A percentile compares a stretch with the other conserved stretches of the same genome.
These are phyloP conservation scores for Aspidiotus rigidus DNA, from an alignment of 2,888 invertebrate species.

Conservation along the genomic window DNA sequence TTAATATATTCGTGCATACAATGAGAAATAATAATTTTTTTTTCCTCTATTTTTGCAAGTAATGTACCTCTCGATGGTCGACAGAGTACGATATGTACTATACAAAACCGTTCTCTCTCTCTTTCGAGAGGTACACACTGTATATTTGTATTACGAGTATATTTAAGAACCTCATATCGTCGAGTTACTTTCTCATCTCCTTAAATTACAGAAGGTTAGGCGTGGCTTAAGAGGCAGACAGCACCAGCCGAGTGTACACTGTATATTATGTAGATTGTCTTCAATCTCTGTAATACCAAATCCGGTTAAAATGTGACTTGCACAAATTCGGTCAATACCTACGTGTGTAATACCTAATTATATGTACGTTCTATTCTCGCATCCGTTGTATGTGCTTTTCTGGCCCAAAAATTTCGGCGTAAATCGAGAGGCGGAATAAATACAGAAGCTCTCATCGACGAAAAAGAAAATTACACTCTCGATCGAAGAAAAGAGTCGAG, in stretches of 20 bases:
- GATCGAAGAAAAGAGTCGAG: too few relatives aligned
- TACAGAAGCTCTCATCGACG: too few relatives aligned
- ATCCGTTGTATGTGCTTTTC: too few relatives aligned
- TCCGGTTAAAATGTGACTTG: slow-evolving; percentile 32
- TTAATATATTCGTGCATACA: not conserved
- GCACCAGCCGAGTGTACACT: not conserved
- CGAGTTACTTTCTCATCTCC: slow-evolving; percentile 33
- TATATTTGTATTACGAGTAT: not conserved
- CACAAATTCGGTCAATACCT: slow-evolving; percentile 33
- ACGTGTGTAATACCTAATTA: slow-evolving; percentile 2
- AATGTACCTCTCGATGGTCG: not conserved
- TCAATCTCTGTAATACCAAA: slow-evolving; percentile 27
- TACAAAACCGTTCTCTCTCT: not conserved
- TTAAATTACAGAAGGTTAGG: slow-evolving; percentile 29
- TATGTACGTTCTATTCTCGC: not conserved
- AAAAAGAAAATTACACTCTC: too few relatives aligned
- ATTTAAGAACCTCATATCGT: slow-evolving; percentile 24
- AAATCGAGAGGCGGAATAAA: too few relatives aligned
- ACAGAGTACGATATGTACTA: not conserved
- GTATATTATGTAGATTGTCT: not conserved
- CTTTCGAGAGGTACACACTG: too few relatives aligned
- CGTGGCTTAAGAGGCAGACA: slow-evolving; percentile 19
- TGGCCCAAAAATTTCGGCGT: too few relatives aligned
- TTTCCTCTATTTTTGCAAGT: not conserved
- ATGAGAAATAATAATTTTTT: not conserved